phyloP scores from a whole-genome alignment of 2,113 vertebrate species.

The Panthera uncia region DNA sequence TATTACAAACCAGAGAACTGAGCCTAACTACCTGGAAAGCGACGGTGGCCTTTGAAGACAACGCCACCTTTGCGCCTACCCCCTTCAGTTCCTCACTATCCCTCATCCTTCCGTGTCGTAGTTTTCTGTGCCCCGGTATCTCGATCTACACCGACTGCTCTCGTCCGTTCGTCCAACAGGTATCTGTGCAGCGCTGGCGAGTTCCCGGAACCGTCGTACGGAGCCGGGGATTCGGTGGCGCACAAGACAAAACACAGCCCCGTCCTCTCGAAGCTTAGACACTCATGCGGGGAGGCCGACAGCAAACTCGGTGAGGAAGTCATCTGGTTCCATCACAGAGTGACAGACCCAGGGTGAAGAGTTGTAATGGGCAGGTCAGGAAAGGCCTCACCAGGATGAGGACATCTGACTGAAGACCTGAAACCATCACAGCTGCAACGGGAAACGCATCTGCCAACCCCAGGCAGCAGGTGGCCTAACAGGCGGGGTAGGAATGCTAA shows the following conservation, averaged over 20 bases:
- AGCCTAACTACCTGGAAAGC: neutral
- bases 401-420: neutral
- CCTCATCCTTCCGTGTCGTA: neutral
- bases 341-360: neutral
- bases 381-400: neutral
- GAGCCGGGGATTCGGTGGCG: neutral
- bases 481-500: neutral
- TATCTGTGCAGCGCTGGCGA: neutral
- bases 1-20: neutral
- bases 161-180: neutral
- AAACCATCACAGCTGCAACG: neutral
- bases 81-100: neutral
- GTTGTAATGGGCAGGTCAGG: neutral
- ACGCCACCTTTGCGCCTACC: too few species aligned
- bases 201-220: fast-evolving
- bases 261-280: neutral
- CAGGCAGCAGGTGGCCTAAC: neutral
- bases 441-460: too few species aligned
- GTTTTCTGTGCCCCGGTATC: neutral
- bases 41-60: neutral
- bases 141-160: neutral
- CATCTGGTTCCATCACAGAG: neutral
- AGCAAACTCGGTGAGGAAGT: neutral
- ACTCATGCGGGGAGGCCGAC: neutral
- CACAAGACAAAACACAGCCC: neutral